Base-by-base conservation (phyloP, 2,113 vertebrate genomes). In the Agelaius tricolor region DNA sequence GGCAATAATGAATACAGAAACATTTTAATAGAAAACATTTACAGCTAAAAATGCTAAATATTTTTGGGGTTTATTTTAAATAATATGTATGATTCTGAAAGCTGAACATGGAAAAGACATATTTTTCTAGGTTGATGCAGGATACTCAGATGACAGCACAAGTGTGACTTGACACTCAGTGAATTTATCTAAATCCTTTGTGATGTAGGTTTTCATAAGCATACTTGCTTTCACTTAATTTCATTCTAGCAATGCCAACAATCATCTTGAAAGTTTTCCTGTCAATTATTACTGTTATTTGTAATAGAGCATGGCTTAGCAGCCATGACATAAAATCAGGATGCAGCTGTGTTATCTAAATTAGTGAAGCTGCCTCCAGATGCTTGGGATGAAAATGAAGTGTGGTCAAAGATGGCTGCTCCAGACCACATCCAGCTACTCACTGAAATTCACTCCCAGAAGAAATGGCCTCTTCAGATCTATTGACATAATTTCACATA, bases 371-470 rank as follows among this genome's bases (percentile, higher is more conserved):
- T 84, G 54, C 59, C 46, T 59, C n/a, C 51, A 54, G 47, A 66
- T 26, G 41, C 28, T 31, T 19, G 43, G 19, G 44, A 35, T 33
- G 30, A 52, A 83, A 75, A 8, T 11, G 15, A 57, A 10, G 5
- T 68, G 3, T 82, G 57, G 59, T 43, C 33, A 35, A 21, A 17
- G 35, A 2, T 26, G 11, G 62, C 46, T 77, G 22, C 37, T 69
- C 43, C 0, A 0, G 19, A 52, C 19, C 22, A 41, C 22, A 49
- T 35, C 28, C 59, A 83, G 11, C 68, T 52, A 7, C 15, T 46
- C 24, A 41, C 12, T 57, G 51, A 83, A 68, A 47, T 3, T 5
- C 11, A 26, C 4, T 49, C 37, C 18, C 41, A 57, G 19, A 59
- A 21, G 10, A 68, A 76, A 73, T 3, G 5, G 9, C 12, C 28